Conservation (phyloP, 2,888 invertebrate genomes). For the Cheilosia scutellata region DNA sequence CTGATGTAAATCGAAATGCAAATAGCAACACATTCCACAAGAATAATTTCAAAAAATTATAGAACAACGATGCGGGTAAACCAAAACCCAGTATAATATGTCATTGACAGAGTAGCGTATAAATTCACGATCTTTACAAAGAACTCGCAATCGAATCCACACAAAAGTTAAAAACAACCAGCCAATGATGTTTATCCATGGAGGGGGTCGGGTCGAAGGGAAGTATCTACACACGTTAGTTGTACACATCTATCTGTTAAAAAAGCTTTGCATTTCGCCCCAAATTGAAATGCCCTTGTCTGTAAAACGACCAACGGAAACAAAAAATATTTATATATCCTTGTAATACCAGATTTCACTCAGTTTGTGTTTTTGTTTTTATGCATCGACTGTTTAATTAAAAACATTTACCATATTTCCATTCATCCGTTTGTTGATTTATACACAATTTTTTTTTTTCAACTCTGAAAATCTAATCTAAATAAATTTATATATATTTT, state of each 20-base stretch:
- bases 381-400: constrained; percentile 53
- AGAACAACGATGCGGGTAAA: too few relatives aligned
- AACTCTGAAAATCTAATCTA: constrained; percentile 69
- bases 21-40: too few relatives aligned
- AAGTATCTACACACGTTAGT: not conserved
- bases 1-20: too few relatives aligned
- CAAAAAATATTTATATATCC: not conserved
- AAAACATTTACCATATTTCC: constrained; percentile 68
- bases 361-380: constrained; percentile 36
- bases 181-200: constrained; percentile 50
- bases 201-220: not conserved
- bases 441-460: constrained; percentile 5
- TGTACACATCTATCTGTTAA: not conserved
- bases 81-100: too few relatives aligned
- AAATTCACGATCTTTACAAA: too few relatives aligned
- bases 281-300: constrained; percentile 16
- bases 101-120: too few relatives aligned
- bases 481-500: constrained; percentile 48
- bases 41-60: too few relatives aligned
- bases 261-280: not conserved
- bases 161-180: constrained; percentile 46
- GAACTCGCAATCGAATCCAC: not conserved
- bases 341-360: constrained; percentile 51
- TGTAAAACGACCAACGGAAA: not conserved
- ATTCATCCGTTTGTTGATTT: constrained; percentile 37